phyloP scores from a whole-genome alignment of 2,888 invertebrate genomes.

The Sabellastarte sp. region DNA sequence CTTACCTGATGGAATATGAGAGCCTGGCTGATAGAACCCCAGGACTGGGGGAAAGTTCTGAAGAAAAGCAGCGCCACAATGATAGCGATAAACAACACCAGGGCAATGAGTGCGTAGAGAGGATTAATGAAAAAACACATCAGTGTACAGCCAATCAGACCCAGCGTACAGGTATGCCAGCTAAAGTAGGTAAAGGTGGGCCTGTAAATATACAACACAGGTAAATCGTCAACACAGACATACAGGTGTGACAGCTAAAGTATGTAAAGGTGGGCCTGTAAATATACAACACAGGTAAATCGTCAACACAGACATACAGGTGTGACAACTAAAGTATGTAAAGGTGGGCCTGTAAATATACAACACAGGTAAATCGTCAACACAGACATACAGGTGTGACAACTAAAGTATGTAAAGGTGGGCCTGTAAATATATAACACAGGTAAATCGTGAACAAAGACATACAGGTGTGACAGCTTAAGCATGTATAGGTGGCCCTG shows the following conservation, averaged over 20 bases:
- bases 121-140: slow-evolving; percentile 96
- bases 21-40: slow-evolving; percentile 99
- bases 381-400: no score
- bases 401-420: no score
- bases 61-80: slow-evolving; percentile 81
- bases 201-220: slow-evolving; percentile 66
- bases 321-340: no score
- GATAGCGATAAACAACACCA: slow-evolving; percentile 79
- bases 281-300: no score
- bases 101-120: slow-evolving; percentile 83
- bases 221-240: no score
- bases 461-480: no score
- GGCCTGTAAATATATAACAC: no score
- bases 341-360: no score
- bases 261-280: slow-evolving; percentile 90
- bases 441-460: no score
- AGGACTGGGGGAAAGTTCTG: slow-evolving; percentile 79
- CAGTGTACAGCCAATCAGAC: slow-evolving; percentile 78
- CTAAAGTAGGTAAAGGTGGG: slow-evolving; percentile 96
- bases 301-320: no score
- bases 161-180: slow-evolving; percentile 87
- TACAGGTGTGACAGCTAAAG: slow-evolving; percentile 91
- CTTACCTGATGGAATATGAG: slow-evolving; percentile 93
- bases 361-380: no score
- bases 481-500: no score